phyloP scores from a whole-genome alignment of 2,797 vertebrate species.

The Chloroceryle inda region DNA sequence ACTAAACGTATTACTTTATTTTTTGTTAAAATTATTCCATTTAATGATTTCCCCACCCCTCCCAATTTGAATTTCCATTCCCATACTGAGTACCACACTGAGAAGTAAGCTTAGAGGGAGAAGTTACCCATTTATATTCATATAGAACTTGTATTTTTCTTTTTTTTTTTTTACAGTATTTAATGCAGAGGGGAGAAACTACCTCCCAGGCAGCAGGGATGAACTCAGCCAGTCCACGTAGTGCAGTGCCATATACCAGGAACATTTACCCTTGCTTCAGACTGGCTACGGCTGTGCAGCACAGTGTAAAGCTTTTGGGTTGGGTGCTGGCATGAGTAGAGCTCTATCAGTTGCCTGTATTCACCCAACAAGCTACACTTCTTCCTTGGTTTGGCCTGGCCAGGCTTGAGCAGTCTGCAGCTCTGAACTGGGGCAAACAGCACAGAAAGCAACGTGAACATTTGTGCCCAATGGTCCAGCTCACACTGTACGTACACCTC shows the following conservation, averaged over 20 bases:
- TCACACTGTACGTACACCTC: rapidly evolving
- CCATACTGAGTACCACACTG: background rate
- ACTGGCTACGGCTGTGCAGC: background rate
- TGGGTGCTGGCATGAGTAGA: background rate
- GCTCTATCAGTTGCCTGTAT: background rate
- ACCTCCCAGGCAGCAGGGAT: background rate
- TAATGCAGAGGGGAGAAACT: background rate
- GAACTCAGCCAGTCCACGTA: background rate
- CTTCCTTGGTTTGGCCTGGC: background rate
- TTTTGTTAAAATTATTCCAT: background rate
- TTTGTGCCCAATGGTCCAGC: background rate
- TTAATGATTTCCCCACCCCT: background rate
- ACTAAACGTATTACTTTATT: background rate
- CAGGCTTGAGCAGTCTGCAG: background rate
- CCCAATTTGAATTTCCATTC: background rate
- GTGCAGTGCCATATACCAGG: background rate
- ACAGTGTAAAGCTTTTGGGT: rapidly evolving
- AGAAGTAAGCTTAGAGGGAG: background rate
- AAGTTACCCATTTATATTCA: background rate
- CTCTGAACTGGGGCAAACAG: background rate
- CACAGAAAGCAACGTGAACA: background rate
- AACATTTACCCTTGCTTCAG: background rate
- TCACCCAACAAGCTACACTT: background rate
- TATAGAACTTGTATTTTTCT: background rate
- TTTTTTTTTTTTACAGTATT: background rate